Conservation (phyloP, 2,888 invertebrate species). For the Autographa pulchrina region DNA sequence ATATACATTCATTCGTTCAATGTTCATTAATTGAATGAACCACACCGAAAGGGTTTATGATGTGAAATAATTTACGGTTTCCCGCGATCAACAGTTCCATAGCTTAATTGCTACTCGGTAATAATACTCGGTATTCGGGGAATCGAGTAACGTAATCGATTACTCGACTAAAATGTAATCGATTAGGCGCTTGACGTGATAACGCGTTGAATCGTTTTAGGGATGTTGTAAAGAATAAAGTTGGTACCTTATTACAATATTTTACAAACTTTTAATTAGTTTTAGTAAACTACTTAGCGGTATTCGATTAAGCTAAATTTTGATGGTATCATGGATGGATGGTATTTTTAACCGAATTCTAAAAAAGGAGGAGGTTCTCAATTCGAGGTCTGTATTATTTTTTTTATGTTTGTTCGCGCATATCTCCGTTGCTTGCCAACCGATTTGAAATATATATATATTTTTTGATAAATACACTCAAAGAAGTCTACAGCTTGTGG, state of each 20-base stretch:
- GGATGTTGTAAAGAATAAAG: not conserved
- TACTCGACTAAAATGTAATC: conserved; percentile 20
- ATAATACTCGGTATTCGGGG: not conserved
- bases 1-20: not conserved
- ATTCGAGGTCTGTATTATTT: too few species aligned
- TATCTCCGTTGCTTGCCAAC: too few species aligned
- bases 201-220: not conserved
- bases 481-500: too few species aligned
- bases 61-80: conserved; percentile 67
- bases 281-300: not conserved
- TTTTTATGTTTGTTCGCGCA: too few species aligned
- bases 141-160: conserved; percentile 27
- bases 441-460: too few species aligned
- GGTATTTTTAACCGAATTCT: too few species aligned
- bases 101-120: conserved; percentile 41
- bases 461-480: not conserved
- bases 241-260: not conserved
- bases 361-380: too few species aligned
- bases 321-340: too few species aligned
- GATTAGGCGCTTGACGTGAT: conserved; percentile 5
- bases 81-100: conserved; percentile 64
- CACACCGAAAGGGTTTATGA: conserved; percentile 63
- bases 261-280: conserved; percentile 4
- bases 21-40: conserved; percentile 51
- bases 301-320: not conserved